Evolutionary conservation across 1,140 invertebrate species (phyloP).

Genomic region (Drosophila sechellia): DNA sequence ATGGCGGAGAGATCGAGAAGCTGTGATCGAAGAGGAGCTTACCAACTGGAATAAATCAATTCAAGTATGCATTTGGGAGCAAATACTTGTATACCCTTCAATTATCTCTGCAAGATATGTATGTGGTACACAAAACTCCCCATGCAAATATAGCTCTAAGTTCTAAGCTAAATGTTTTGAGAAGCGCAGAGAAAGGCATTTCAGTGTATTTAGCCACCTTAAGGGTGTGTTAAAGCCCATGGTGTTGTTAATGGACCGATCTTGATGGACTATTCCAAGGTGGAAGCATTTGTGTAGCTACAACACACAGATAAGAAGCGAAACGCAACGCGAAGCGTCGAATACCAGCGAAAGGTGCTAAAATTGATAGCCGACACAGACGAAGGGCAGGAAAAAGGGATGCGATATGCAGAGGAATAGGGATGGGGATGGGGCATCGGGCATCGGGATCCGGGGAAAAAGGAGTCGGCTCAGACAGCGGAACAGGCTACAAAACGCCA

Average conservation of each 20-base stretch:
- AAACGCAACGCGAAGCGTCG: slow-evolving; percentile 3
- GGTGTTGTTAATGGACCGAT: slow-evolving; percentile 1
- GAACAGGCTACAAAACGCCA: slow-evolving; percentile 55
- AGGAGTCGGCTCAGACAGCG: slow-evolving; percentile 43
- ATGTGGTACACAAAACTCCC: too few species aligned
- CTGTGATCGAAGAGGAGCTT: not conserved
- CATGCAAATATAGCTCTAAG: too few species aligned
- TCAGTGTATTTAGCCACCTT: not conserved
- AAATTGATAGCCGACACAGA: slow-evolving; percentile 38
- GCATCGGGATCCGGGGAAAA: not conserved
- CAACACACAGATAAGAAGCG: slow-evolving; percentile 36
- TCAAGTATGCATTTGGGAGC: too few species aligned
- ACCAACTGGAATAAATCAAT: not conserved
- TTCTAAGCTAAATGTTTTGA: not conserved
- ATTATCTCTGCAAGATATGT: too few species aligned
- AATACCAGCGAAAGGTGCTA: slow-evolving; percentile 36
- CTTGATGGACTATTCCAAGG: slow-evolving; percentile 20
- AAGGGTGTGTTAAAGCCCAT: slow-evolving; percentile 4
- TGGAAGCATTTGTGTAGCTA: slow-evolving; percentile 49
- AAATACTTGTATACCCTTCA: not conserved
- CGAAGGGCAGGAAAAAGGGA: slow-evolving; percentile 6
- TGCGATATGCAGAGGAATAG: not conserved
- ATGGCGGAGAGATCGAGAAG: not conserved
- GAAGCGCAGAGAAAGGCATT: not conserved
- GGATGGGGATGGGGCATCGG: not conserved